Base-by-base conservation (phyloP, 1,140 invertebrate species). In the Drosophila pandora region DNA sequence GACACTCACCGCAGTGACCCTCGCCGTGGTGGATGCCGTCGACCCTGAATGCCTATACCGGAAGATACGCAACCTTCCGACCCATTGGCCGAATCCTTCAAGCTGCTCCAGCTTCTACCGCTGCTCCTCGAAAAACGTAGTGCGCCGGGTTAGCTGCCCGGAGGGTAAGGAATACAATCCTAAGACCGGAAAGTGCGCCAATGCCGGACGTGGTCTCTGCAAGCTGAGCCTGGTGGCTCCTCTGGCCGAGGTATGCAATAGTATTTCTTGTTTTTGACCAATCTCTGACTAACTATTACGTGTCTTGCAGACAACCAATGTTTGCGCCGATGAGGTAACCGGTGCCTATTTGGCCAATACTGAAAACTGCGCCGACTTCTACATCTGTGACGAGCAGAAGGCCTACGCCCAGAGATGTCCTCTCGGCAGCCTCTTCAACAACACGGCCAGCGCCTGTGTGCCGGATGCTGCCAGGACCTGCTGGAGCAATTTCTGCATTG, bases 41-140 rank as follows among this genome's bases (percentile, higher is more conserved):
- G 90, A 91, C 69, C 81, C 90, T 34, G 90, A 91, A 63, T 91
- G 90, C 49, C 49, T 87, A 10, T 83, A 91, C 9, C 84, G 90
- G 37, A 83, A 84, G 34, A 39, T 87, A 17, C 76, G 89, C 5
- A 75, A 76, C 6, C 55, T 91, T 4, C 28, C 81, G 10, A 5
- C 74, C 2, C 89, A 91, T 21, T 91, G 89, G 89, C 73, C 90
- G 0, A 87, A 91, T 56, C 90, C 90, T 12, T 30, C 54, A 1
- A 73, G 69, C n/a, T 91, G 90, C 12, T 59, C 74, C 22, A 74
- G 59, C 48, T 91, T 88, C 41, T 91, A 91, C 43, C 79, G 79
- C 30, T 91, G 90, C 49, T 74, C 84, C 17, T 25, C 61, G 34
- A 90, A 83, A 37, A 81, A 72, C 47, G 41, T 53, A 2, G 83